Evolutionary conservation across 2,113 vertebrate genomes (phyloP), one percentile per base, ranked within the genome.

Genomic region (Hemiprocne comata): DNA sequence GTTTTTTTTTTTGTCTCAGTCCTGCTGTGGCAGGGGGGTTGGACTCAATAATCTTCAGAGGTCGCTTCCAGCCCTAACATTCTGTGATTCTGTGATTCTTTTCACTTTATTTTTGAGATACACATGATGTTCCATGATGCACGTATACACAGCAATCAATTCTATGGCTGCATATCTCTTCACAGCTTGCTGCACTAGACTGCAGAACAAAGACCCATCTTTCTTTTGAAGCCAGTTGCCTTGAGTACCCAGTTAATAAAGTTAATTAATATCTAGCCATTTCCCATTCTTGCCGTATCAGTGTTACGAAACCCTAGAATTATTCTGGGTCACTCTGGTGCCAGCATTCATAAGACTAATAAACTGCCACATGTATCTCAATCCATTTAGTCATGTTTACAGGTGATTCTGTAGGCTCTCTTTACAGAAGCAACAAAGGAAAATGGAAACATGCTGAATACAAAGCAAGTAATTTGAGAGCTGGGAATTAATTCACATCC

Each of bases 301-400:
- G 74, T 76, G 91, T 97, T 97, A 96, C 5, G n/a, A 97, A 96
- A 97, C 77, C 80, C 53, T 51, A 80, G 69, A 91, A 93, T 83
- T 69, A 83, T 94, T 94, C 94, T 94, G 89, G 81, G 89, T 95
- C 92, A 85, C 58, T 79, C 83, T 90, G 78, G 71, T 92, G 84
- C 81, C 89, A 94, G 61, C 55, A 64, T 67, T 94, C 53, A 28
- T 71, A 83, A 87, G 81, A 53, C 54, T 90, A 75, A 95, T 89
- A 94, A 85, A 77, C 54, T 90, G 38, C 83, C 94, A 93, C 88
- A 91, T 95, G 94, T 74, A 76, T 90, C 86, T 94, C 70, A 21
- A 87, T 96, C 81, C 93, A 91, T 85, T 82, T 54, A 95, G 84
- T 82, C 29, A 20, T 87, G 81, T 94, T 94, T 95, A 82, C 93